Evolutionary conservation across 2,797 vertebrate species (phyloP), one percentile per base, ranked within the genome.

Genomic region (Pteronotus mesoamericanus): DNA sequence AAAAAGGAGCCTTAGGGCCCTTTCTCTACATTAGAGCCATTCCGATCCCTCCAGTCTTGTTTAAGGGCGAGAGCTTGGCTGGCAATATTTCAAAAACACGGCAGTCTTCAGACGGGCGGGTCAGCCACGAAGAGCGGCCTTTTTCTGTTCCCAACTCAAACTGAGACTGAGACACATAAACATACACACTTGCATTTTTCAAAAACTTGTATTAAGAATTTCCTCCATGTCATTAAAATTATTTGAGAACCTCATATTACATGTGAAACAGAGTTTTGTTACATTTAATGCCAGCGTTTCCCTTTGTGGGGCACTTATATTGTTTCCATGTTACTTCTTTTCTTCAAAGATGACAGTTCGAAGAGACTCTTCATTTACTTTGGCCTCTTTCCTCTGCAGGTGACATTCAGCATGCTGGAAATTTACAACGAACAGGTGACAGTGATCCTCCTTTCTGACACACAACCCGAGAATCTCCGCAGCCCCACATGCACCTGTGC

Each of bases 331-430:
- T 89, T 53, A 29, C 21, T 71, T 29, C n/a, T 16, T 19, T 3
- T 5, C 3, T 3, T 5, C 55, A 34, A 57, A 77, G 53, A 53
- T 44, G 34, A 66, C 42, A 16, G 12, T 80, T 78, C 84, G 12
- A 87, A 94, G 55, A 86, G 39, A 79, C 39, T 61, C 48, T 18
- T 79, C n/a, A 68, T 24, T 96, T 37, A 82, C 55, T 53, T 59
- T 59, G 21, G 91, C 39, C 18, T 93, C 16, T 82, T 97, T 57
- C 95, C 94, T 69, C 94, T 69, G 42, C 95, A 99, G 99, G 98
- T 99, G 18, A 99, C 99, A 92, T 99, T 99, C 98, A 99, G 99
- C 86, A 99, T 99, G 99, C 96, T 99, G 98, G 99, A 99, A 98
- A 99, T 99, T 96, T 99, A 99, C 96, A 99, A 99, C 1, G 99